These are phyloP conservation scores for Augiades crinisus DNA, from an alignment of 2,888 invertebrate species.

Conservation along the genomic window DNA sequence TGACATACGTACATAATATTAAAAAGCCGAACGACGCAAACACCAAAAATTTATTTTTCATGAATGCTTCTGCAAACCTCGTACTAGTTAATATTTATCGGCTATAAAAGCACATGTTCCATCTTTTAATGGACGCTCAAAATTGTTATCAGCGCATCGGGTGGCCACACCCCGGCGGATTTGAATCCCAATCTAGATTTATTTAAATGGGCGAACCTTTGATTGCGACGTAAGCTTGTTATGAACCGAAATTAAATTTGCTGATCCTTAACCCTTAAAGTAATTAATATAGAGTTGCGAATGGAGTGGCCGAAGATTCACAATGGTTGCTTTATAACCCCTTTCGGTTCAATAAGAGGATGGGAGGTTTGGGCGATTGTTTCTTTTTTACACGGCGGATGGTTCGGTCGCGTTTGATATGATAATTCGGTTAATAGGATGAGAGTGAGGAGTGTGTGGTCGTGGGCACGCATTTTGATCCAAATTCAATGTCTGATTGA, in stretches of 20 bases:
- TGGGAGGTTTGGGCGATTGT: conserved; percentile 71
- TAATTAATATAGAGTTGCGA: conserved; percentile 38
- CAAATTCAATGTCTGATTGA: conserved; percentile 41
- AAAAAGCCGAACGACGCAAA: conserved; percentile 7
- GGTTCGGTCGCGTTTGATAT: conserved; percentile 73
- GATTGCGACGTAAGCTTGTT: conserved; percentile 70
- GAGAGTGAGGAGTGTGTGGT: conserved; percentile 46
- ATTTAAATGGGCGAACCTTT: conserved; percentile 73
- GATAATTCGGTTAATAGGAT: conserved; percentile 74
- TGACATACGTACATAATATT: too few species aligned
- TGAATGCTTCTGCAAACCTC: conserved; percentile 9
- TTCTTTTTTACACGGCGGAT: conserved; percentile 59
- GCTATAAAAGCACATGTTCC: conserved; percentile 22
- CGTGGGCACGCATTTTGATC: conserved; percentile 66
- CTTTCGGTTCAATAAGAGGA: conserved; percentile 71
- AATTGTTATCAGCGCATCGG: conserved; percentile 18
- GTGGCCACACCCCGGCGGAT: conserved; percentile 15
- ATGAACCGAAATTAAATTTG: conserved; percentile 41
- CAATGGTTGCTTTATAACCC: conserved; percentile 50
- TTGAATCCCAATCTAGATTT: conserved; percentile 65
- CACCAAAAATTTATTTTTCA: conserved; percentile 10
- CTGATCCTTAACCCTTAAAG: conserved; percentile 33
- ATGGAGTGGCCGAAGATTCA: conserved; percentile 34
- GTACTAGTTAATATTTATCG: conserved; percentile 18
- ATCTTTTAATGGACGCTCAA: conserved; percentile 18